Evolutionary conservation across 2,113 vertebrate species (phyloP), one percentile per base, ranked within the genome.

Genomic region (Corvus cornix): DNA sequence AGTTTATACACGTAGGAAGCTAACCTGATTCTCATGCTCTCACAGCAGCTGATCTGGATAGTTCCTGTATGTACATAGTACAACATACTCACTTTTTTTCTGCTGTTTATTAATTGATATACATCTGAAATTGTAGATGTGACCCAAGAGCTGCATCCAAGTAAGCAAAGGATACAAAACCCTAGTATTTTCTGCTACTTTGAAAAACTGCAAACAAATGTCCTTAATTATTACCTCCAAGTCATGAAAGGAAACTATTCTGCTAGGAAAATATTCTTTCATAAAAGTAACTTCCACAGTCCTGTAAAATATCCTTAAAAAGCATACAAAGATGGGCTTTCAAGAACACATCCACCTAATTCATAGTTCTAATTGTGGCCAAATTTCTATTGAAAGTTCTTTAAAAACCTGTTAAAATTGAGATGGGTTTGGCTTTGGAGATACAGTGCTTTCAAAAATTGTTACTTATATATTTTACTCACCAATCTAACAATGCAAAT

Each of bases 1-100:
- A 35, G 7, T 20, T 15, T 44, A 22, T 41, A 11, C 10, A 39
- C 0, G 0, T 48, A 41, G 43, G 52, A 53, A 75, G 18, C 6
- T 26, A 46, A 72, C 18, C 4, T 27, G 4, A 18, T 44, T 72
- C 13, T 41, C 28, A 30, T 33, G 18, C 5, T 52, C 1, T 58
- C 31, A 58, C 33, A 62, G 23, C 4, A 58, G 31, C 17, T 41
- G 6, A 51, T 49, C 44, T 76, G 16, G 12, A 21, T 49, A 41
- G 5, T 46, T 70, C 9, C 27, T 58, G 1, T 35, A 23, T 7
- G 13, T 52, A 6, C 16, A 17, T 0, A 27, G 10, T 27, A 11
- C 24, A 44, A 18, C 15, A 39, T 6, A 67, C 11, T 53, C n/a
- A 26, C 37, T 46, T 37, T 44, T 27, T 81, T 4, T 46, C 48